A percentile compares a stretch with the other conserved stretches of the same genome.
These are phyloP conservation scores for Drosophila quinaria DNA, from an alignment of 2,888 invertebrate genomes.

Conservation along the genomic window DNA sequence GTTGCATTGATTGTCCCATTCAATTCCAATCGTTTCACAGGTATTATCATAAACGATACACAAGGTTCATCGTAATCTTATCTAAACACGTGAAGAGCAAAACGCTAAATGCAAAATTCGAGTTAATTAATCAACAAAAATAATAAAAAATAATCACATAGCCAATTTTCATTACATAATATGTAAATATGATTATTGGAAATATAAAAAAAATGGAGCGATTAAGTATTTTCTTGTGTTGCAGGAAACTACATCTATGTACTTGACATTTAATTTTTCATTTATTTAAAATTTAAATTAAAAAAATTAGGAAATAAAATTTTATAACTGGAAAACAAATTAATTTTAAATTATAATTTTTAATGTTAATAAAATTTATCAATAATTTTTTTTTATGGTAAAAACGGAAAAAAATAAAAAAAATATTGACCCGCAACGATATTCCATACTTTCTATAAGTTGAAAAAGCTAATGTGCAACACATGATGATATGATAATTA, in stretches of 20 bases:
- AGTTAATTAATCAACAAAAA: constrained; percentile 32
- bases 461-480: too few relatives aligned
- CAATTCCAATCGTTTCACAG: constrained; percentile 11
- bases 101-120: constrained; percentile 25
- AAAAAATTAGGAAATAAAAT: too few relatives aligned
- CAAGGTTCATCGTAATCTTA: constrained; percentile 36
- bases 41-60: constrained; percentile 13
- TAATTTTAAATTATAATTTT: too few relatives aligned
- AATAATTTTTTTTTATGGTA: too few relatives aligned
- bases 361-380: too few relatives aligned
- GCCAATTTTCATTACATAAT: constrained; percentile 2
- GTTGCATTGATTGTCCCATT: constrained; percentile 11
- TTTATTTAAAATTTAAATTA: too few relatives aligned
- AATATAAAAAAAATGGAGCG: constrained; percentile 9
- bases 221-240: constrained; percentile 48
- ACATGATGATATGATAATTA: too few relatives aligned
- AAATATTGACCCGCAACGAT: too few relatives aligned
- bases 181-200: neutral
- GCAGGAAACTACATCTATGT: constrained; percentile 26
- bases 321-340: too few relatives aligned
- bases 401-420: too few relatives aligned
- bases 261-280: neutral
- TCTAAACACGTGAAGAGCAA: constrained; percentile 24
- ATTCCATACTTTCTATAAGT: too few relatives aligned
- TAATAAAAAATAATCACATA: neutral